These are phyloP conservation scores for Hypercompe scribonia DNA, from an alignment of 2,888 invertebrate species.

Conservation along the genomic window DNA sequence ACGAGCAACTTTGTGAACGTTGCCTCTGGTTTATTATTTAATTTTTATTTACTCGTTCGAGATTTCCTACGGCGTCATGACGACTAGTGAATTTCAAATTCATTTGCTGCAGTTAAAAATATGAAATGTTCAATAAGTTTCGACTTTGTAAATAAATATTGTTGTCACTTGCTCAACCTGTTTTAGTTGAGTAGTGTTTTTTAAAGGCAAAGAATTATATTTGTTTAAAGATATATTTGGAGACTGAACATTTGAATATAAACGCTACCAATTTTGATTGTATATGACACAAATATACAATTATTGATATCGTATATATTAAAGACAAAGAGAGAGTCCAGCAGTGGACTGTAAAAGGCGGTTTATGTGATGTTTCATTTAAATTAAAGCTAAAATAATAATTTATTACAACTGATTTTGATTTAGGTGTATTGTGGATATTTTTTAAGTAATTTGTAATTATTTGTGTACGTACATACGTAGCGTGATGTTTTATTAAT, in stretches of 20 bases:
- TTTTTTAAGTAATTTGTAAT: too few relatives aligned
- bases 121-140: conserved; percentile 30
- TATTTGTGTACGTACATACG: too few relatives aligned
- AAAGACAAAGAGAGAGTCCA: too few relatives aligned
- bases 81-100: conserved; percentile 49
- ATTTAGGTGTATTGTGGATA: too few relatives aligned
- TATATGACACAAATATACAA: neutral
- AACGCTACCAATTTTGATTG: neutral
- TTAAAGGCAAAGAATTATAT: neutral
- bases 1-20: conserved; percentile 42
- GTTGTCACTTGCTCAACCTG: neutral
- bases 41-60: conserved; percentile 59
- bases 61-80: conserved; percentile 45
- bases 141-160: conserved; percentile 16
- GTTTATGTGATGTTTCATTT: too few relatives aligned
- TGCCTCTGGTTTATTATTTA: conserved; percentile 56
- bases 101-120: conserved; percentile 45
- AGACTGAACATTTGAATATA: neutral
- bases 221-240: neutral
- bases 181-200: neutral
- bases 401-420: too few relatives aligned
- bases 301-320: too few relatives aligned
- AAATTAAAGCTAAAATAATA: too few relatives aligned
- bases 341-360: too few relatives aligned
- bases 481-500: neutral